Evolutionary conservation across 2,888 invertebrate genomes (phyloP), one percentile per base, ranked within the genome.

Genomic region (Idaea dimidiata): DNA sequence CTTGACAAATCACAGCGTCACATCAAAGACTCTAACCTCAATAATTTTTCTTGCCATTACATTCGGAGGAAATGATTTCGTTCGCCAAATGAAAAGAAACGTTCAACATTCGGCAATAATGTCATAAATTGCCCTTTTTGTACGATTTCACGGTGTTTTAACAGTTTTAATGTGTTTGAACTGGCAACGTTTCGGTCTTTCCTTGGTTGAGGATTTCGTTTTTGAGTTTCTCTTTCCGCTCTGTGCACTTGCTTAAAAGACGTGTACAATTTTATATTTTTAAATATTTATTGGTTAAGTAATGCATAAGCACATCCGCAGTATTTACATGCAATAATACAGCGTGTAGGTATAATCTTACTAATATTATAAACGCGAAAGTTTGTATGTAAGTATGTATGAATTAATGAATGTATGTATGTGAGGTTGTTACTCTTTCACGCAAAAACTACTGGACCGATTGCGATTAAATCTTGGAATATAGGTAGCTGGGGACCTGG

Each of bases 61-160:
- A 10, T 43, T 43, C 7, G 43, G 14, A 43, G 43, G 43, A 43
- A 43, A 43, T 43, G 43, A 43, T 43, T 43, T 43, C 43, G 2
- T 43, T 43, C 10, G 7, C 43, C 43, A 43, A 43, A 43, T 43
- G 43, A 43, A 43, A 43, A 43, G 43, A 14, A 43, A 43, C 43
- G 43, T 43, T 43, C 43, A 10, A 43, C 10, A 43, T 14, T 43
- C 43, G 43, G 43, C 43, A 43, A 43, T 43, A 43, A 43, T 43
- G 43, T 43, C 43, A 43, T 43, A 43, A 43, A 43, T 43, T 43
- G 43, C 43, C 43, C 43, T 43, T 43, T 43, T 43, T 43, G 43
- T 43, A 43, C 8, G 43, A 43, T 43, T 43, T 43, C 43, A 43
- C 43, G 43, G 43, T 43, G 43, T 43, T 43, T 43, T 43, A 43